These are phyloP conservation scores for Chymomyza procnemis DNA, from an alignment of 2,888 invertebrate species.

Conservation along the genomic window DNA sequence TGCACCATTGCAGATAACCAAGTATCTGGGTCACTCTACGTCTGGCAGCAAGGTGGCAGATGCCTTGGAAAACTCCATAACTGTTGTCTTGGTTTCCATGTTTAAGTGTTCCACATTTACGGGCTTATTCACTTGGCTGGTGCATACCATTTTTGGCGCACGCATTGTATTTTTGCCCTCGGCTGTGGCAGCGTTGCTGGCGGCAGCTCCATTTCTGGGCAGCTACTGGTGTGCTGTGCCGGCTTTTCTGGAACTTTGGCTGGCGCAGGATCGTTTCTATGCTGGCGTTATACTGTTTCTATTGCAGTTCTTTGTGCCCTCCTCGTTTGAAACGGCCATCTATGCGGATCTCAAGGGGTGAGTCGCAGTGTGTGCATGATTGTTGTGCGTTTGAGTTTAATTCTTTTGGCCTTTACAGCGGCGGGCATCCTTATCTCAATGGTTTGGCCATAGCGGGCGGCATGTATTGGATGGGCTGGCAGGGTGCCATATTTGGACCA, in stretches of 20 bases:
- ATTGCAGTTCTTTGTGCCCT: constrained; percentile 90
- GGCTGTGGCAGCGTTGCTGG: constrained; percentile 90
- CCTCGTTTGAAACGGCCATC: constrained; percentile 95
- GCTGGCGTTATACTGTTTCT: constrained; percentile 89
- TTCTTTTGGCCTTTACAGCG: constrained; percentile 79
- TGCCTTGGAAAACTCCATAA: constrained; percentile 91
- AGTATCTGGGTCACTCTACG: constrained; percentile 86
- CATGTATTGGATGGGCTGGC: constrained; percentile 96
- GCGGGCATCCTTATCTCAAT: constrained; percentile 97
- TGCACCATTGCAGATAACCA: constrained; percentile 94
- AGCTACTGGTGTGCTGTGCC: constrained; percentile 97
- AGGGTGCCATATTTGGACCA: constrained; percentile 98
- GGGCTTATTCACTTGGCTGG: constrained; percentile 98
- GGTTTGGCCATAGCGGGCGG: constrained; percentile 98
- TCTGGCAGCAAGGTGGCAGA: constrained; percentile 88
- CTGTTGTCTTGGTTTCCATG: constrained; percentile 96
- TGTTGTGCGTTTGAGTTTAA: too few relatives aligned
- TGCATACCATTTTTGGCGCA: constrained; percentile 95
- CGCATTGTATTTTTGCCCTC: constrained; percentile 97
- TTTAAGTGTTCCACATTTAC: constrained; percentile 98
- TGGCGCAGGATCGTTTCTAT: constrained; percentile 90
- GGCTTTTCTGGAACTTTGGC: constrained; percentile 95
- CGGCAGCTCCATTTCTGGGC: constrained; percentile 96
- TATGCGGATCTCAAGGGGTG: constrained; percentile 98
- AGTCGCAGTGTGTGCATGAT: constrained; percentile 7